Evolutionary conservation across 2,113 vertebrate genomes (phyloP), one percentile per base, ranked within the genome.

Genomic region (Acrocephalus kingi): DNA sequence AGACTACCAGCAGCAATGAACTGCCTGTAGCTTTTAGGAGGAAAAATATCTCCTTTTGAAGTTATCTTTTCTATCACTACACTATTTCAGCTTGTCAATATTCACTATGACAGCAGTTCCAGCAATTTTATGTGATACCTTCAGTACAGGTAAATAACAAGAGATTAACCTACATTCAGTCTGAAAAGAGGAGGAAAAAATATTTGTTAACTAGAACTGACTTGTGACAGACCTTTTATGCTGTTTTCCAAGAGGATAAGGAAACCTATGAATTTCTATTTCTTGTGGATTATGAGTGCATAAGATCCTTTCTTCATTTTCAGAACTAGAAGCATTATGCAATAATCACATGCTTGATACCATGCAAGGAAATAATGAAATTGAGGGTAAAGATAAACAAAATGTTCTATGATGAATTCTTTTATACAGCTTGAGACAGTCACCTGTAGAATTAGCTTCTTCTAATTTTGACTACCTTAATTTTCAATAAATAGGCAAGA

Each of bases 181-280:
- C 77, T 92, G 59, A 78, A 96, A 97, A 94, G 49, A 89, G 75
- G 81, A 74, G 71, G 37, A 75, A 56, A 91, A 97, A 95, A 96
- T 93, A 92, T 83, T 84, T n/a, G 69, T 95, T 98, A 97, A 96
- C 55, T 15, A 31, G 95, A 97, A 97, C 72, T 92, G 92, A 95
- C 82, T 96, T 97, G 89, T 78, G 88, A 68, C 49, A 90, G 88
- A 92, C 48, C 84, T 96, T 90, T 97, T 88, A 68, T 75, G 78
- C 58, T 95, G 55, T 48, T 84, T 96, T 96, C 62, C 92, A 95
- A 89, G 77, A 89, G 74, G 85, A 96, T 93, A 97, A 97, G 41
- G 14, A 81, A 89, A 86, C 45, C 43, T 74, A 77, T 84, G 66
- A 94, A 91, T 94, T 95, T 84, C 27, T 84, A 48, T 94, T 93